These are phyloP conservation scores for Auanema sp. DNA, from an alignment of 2,888 invertebrate species.

Conservation along the genomic window DNA sequence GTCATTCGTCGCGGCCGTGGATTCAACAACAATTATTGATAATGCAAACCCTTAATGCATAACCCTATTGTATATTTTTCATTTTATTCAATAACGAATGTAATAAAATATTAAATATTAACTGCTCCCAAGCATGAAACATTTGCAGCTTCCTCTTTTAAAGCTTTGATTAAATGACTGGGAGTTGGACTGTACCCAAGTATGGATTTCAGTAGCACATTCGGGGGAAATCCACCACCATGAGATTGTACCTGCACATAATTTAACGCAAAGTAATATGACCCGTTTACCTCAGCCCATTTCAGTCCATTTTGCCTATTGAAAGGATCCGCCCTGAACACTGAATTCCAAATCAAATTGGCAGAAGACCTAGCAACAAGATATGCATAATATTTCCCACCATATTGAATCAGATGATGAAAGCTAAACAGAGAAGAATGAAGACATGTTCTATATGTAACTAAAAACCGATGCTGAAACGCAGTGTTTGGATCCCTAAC, in stretches of 20 bases:
- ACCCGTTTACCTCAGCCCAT: constrained; percentile 55
- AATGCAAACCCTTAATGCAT: neutral
- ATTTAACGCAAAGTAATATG: neutral
- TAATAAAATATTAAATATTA: constrained; percentile 31
- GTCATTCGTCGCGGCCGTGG: constrained; percentile 21
- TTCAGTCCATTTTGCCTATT: constrained; percentile 43
- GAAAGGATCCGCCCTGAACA: constrained; percentile 53
- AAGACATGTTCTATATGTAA: neutral
- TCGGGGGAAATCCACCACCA: constrained; percentile 58
- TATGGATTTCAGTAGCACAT: constrained; percentile 46
- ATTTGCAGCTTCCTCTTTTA: constrained; percentile 32
- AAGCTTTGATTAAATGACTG: constrained; percentile 36
- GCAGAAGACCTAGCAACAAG: constrained; percentile 75
- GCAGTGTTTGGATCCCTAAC: constrained; percentile 40
- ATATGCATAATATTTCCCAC: constrained; percentile 97
- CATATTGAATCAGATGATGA: constrained; percentile 94
- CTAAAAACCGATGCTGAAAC: constrained; percentile 50
- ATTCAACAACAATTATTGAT: constrained; percentile 12
- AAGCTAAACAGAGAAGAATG: constrained; percentile 72
- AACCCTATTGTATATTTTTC: neutral
- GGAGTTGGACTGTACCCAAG: constrained; percentile 47
- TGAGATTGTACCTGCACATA: constrained; percentile 52
- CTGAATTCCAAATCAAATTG: constrained; percentile 53
- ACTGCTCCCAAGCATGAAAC: constrained; percentile 39
- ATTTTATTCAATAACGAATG: neutral